Base-by-base conservation (phyloP, 1,140 invertebrate genomes). In the Drosophila paulistorum region DNA sequence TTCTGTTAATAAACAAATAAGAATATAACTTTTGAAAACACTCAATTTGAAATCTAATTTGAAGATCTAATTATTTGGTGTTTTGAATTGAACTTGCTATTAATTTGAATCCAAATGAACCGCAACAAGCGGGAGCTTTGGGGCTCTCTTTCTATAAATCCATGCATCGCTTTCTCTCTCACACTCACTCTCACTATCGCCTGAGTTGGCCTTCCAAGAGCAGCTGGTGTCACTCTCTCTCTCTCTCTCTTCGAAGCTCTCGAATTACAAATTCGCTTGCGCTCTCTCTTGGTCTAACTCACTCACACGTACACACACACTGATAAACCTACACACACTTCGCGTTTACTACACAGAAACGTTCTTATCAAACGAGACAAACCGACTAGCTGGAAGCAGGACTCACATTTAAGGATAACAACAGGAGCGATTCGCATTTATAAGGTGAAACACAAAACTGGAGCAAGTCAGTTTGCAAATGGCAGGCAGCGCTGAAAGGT, bases 401-500 rank as follows among this genome's bases (percentile, higher is more conserved):
- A 89, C 69, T 78, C 84, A 81, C 74, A 39, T 71, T 58, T 62
- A 81, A 81, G 80, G 80, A 89, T 86, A 83, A 68, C 68, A 83
- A 59, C 81, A 48, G 76, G 64, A 74, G 69, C 68, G 65, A 73
- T 23, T 42, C 57, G 63, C 72, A 66, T 72, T 84, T 89, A 89
- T 81, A 89, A 89, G 84, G 84, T 89, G 85, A 84, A 89, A 78
- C 70, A 68, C 85, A 71, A 90, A 89, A 89, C 69, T 89, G 84
- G 84, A 89, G 84, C 84, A 89, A 67, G 76, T 89, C 85, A 89
- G 84, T 89, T 89, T 85, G 84, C 85, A 89, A 85, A 84, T 81
- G 84, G 84, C 85, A 75, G 84, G 85, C 84, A 81, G 74, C 74
- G 84, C 85, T 68, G 74, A 78, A 89, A 77, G 84, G 45, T 87